Percentiles rank a stretch among this genome's conserved stretches.
phyloP scores from a whole-genome alignment of 2,113 vertebrate genomes.

The Mola mola region DNA sequence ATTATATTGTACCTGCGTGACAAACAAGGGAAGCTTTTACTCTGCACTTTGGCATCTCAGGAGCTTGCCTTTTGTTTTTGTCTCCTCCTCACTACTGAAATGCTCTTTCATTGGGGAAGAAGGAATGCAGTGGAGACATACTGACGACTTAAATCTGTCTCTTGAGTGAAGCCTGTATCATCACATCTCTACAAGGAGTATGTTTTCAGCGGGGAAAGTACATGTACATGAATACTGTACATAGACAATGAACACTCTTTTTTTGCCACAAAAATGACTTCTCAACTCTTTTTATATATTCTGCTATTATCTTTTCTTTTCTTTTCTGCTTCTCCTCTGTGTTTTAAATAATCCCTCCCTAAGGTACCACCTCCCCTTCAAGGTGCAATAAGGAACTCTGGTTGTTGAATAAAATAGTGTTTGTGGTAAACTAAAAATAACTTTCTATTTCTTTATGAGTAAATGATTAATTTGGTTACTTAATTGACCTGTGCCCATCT shows the following conservation, averaged over 20 bases:
- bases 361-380: neutral
- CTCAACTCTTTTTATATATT: neutral
- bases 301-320: neutral
- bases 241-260: neutral
- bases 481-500: too few relatives aligned
- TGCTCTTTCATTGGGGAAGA: conserved; percentile 33
- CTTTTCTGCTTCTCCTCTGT: neutral
- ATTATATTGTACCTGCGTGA: conserved; percentile 34
- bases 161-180: conserved; percentile 46
- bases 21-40: conserved; percentile 29
- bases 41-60: conserved; percentile 16
- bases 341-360: neutral
- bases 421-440: neutral
- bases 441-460: too few relatives aligned
- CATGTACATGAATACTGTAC: neutral
- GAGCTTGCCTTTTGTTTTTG: conserved; percentile 29
- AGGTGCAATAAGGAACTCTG: neutral
- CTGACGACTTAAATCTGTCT: conserved; percentile 48
- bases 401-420: too few relatives aligned
- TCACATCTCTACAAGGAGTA: conserved; percentile 13
- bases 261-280: neutral
- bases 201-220: too few relatives aligned
- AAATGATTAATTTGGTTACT: too few relatives aligned
- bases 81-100: conserved; percentile 16
- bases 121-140: conserved; percentile 34